A percentile compares a stretch with the other conserved stretches of the same genome.
Conservation (phyloP, 2,888 invertebrate species). For the Steinernema carpocapsae region DNA sequence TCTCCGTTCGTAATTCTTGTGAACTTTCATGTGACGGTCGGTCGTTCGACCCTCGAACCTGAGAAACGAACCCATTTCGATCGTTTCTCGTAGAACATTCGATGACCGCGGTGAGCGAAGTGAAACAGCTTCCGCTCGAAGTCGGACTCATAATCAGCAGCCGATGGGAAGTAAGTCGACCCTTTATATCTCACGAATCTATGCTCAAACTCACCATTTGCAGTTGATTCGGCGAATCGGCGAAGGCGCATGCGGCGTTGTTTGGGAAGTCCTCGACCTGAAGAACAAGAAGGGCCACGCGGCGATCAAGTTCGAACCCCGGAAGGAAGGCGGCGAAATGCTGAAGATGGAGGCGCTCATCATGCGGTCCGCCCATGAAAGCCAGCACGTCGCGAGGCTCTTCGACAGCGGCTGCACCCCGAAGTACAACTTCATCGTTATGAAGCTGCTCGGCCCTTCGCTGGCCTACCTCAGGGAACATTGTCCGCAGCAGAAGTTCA, state of each 20-base stretch:
- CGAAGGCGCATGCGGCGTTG: conserved; percentile 19
- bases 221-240: conserved; percentile 12
- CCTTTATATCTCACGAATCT: too few species aligned
- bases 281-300: background rate
- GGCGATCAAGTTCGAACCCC: conserved; percentile 27
- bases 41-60: too few species aligned
- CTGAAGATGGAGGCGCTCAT: conserved; percentile 35
- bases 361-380: background rate
- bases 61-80: too few species aligned
- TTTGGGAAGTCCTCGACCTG: background rate
- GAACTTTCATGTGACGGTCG: too few species aligned
- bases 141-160: background rate
- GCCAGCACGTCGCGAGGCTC: background rate
- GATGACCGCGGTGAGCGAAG: background rate
- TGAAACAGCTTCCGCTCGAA: background rate
- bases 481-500: conserved; percentile 30
- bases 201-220: background rate
- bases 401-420: conserved; percentile 5
- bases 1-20: too few species aligned
- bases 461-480: background rate
- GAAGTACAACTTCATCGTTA: conserved; percentile 32
- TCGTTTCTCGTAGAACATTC: too few species aligned
- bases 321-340: conserved; percentile 30
- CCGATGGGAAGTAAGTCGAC: conserved; percentile 10
- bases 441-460: conserved; percentile 15